Base-by-base conservation (phyloP, 2,888 invertebrate genomes). In the Agrotis clavis region DNA sequence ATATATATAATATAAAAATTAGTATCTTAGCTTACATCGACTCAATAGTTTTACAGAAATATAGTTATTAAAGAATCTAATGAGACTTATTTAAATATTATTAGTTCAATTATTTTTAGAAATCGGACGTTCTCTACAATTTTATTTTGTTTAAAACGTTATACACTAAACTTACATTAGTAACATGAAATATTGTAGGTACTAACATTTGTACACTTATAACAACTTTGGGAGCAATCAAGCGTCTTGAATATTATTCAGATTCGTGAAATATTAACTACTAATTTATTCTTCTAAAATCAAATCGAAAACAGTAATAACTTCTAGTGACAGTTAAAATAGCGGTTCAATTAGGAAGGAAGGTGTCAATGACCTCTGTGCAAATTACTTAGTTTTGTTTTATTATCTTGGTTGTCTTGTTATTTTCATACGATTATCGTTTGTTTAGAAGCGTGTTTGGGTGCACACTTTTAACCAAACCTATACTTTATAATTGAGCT, bases 1-100 rank as follows among this genome's bases (percentile, higher is more conserved):
- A n/a, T n/a, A n/a, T 77, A 77, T 77, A 77, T 76, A 81, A 77
- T 76, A 79, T 76, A 57, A 79, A 79, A 79, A 79, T 64, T 54
- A 54, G 21, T 61, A 57, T 25, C 11, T 54, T 54, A 67, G n/a
- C n/a, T 80, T 74, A 62, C n/a, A 56, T 50, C 21, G 1, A 68
- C 1, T 53, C 67, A 21, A 45, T n/a, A 71, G 16, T 67, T 25
- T 35, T 13, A 76, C 35, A 62, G 35, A 56, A 51, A n/a, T 48
- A 1, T 47, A 30, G 16, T 3, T 50, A 16, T 18, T 4, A 41
- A 1, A 30, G 9, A 65, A 64, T 48, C 14, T 4, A 9, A 41
- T 19, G 5, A 1, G 5, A 48, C 41, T 56, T 74, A 73, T 25
- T 75, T 25, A 41, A 50, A 2, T 48, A 21, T 7, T 25, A 54